Base-by-base conservation (phyloP, 1,140 invertebrate species). In the Lycorma delicatula region DNA sequence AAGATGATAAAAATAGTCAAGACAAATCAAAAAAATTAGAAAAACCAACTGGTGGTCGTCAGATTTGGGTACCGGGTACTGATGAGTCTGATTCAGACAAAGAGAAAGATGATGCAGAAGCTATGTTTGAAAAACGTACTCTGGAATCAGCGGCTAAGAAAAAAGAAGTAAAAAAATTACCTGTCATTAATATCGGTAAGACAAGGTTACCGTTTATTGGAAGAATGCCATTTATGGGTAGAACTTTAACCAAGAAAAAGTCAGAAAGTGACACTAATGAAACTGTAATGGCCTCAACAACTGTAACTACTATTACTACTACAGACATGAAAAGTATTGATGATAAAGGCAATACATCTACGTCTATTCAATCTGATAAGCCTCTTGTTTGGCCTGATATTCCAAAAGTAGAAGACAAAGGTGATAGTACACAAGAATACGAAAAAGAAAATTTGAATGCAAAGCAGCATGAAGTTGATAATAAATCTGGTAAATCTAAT, bases 1-100 rank as follows among this genome's bases (percentile, higher is more conserved):
- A 28, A 25, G 2, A 4, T 27, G 18, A 28, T 1, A 2, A 26
- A 27, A 25, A n/a, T 51, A 51, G 11, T n/a, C 2, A 28, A 27
- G 4, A 29, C 12, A 28, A 29, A 6, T 27, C 25, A 16, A 12
- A 25, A 25, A 11, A 29, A 29, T 27, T 16, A 3, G 13, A 16
- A 51, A 28, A 5, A 20, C 49, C 49, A 16, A 29, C 49, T 1
- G 49, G 49, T n/a, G 20, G 26, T 1, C 26, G 23, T 4, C 26
- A 51, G 28, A 29, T 51, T 13, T 51, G 49, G 49, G 49, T 51
- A 13, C 49, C 49, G 7, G 49, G 49, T 18, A 27, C 26, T 51
- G 49, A 51, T 28, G 49, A 51, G 2, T 27, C 23, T 29, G 36
- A 38, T 38, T 38, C 18, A n/a, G 41, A 44, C 41, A 41, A 41